Conservation (phyloP, 2,797 vertebrate species). For the Staurois parvus region DNA sequence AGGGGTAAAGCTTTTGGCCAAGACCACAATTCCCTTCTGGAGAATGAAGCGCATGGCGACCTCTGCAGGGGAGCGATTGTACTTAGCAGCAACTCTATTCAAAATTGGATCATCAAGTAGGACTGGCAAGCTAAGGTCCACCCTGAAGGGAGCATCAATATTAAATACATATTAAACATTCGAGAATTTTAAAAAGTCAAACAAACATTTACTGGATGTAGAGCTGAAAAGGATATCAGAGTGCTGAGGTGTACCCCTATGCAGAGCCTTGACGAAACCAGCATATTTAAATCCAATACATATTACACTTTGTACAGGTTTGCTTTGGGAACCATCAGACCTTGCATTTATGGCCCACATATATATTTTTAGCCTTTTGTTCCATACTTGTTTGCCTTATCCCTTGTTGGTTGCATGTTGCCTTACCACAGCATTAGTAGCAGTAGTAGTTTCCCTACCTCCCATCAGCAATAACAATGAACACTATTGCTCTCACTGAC, state of each 20-base stretch:
- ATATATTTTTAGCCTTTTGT: no score
- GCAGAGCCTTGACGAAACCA: no score
- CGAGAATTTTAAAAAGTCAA: neutral
- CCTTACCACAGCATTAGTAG: no score
- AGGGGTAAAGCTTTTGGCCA: conserved; percentile 62
- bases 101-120: conserved; percentile 63
- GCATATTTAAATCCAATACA: neutral
- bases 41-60: conserved; percentile 61
- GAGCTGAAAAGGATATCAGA: no score
- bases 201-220: no score
- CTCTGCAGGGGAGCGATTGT: conserved; percentile 42
- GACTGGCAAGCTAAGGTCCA: conserved; percentile 14
- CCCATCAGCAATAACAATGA: no score
- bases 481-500: no score
- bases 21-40: conserved; percentile 50
- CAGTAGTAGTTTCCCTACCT: no score
- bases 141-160: conserved; percentile 33
- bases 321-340: neutral
- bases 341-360: no score
- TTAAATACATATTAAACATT: neutral
- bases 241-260: neutral
- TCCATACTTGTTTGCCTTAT: no score
- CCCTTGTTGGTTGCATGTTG: no score
- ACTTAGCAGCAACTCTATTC: conserved; percentile 50
- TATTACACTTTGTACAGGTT: neutral